Conservation (phyloP, 2,797 vertebrate genomes). For the Coranthus polyacanthus region DNA sequence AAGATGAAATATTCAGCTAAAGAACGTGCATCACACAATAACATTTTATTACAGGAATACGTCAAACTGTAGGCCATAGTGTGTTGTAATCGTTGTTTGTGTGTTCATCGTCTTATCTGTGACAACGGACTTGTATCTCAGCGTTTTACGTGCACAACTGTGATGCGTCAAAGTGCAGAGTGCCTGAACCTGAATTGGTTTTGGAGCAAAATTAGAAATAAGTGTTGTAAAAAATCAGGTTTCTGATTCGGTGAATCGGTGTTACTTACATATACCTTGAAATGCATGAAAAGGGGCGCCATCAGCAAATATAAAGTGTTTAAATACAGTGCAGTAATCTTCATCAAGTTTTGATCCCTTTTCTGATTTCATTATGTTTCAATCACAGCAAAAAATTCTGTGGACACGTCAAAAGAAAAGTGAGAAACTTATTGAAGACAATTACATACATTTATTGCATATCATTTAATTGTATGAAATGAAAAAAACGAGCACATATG, state of each 20-base stretch:
- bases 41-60: neutral
- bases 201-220: neutral
- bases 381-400: slow-evolving; percentile 36
- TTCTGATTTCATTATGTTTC: slow-evolving; percentile 34
- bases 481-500: slow-evolving; percentile 95
- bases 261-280: neutral
- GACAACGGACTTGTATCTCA: slow-evolving; percentile 16
- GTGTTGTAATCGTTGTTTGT: slow-evolving; percentile 11
- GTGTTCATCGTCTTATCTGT: slow-evolving; percentile 30
- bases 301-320: slow-evolving; percentile 9
- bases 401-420: slow-evolving; percentile 75
- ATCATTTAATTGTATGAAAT: slow-evolving; percentile 92
- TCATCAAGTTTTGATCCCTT: slow-evolving; percentile 14
- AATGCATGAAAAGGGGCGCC: neutral
- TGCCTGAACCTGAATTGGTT: neutral
- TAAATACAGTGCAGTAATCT: slow-evolving; percentile 20
- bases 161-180: neutral
- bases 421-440: slow-evolving; percentile 83
- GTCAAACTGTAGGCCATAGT: slow-evolving; percentile 10
- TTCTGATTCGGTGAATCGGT: neutral
- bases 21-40: neutral
- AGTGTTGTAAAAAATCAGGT: neutral
- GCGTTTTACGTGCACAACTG: slow-evolving; percentile 8
- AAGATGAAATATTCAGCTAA: neutral
- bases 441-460: slow-evolving; percentile 89